Evolutionary conservation across 2,797 vertebrate species (phyloP).

Genomic region (Sebastes cheni): DNA sequence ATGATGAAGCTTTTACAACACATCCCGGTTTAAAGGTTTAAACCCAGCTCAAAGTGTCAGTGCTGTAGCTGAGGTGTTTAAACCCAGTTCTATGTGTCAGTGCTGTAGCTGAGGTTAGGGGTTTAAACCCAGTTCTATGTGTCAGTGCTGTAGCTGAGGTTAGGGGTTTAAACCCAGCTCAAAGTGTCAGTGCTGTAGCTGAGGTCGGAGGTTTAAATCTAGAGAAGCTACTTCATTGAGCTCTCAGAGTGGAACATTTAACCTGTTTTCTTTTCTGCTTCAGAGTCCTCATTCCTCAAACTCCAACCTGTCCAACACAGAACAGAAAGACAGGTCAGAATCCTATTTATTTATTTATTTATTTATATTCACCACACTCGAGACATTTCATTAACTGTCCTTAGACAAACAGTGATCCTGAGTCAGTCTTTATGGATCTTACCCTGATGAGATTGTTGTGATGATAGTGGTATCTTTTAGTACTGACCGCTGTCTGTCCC

Average conservation of each 20-base stretch:
- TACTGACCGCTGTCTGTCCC: not conserved
- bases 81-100: not conserved
- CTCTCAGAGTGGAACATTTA: not conserved
- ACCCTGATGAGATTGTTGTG: not conserved
- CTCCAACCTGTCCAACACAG: slow-evolving; percentile 67
- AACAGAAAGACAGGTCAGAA: slow-evolving; percentile 77
- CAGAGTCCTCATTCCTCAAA: slow-evolving; percentile 80
- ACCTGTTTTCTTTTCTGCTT: slow-evolving; percentile 27
- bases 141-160: not conserved
- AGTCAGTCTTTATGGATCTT: not conserved
- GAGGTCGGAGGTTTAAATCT: no score
- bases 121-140: not conserved
- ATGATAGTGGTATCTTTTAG: no score
- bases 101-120: not conserved
- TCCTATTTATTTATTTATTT: not conserved
- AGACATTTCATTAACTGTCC: not conserved
- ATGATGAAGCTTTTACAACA: not conserved
- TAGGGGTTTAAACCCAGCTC: not conserved
- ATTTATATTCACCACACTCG: not conserved
- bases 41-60: not conserved
- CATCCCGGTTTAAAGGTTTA: not conserved
- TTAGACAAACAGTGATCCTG: not conserved
- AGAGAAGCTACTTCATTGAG: not conserved
- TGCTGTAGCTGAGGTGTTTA: not conserved
- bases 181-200: no score